A percentile compares a stretch with the other conserved stretches of the same genome.
Conservation (phyloP, 2,888 invertebrate species). For the Miltochrista miniata region DNA sequence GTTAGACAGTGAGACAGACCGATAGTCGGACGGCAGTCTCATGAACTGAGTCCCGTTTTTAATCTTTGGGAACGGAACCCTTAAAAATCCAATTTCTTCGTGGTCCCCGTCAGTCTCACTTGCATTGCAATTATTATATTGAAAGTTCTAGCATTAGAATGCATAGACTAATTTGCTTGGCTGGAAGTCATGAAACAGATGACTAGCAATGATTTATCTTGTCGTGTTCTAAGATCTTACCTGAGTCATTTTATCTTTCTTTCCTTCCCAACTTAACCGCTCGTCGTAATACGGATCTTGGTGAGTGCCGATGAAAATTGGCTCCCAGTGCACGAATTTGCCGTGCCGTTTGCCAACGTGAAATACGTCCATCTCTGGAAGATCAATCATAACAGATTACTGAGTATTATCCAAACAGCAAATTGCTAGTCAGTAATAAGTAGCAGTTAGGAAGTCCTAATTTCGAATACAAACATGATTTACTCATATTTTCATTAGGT, state of each 20-base stretch:
- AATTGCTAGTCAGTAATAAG: conserved; percentile 10
- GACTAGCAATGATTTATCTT: too few species aligned
- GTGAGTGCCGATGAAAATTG: conserved; percentile 96
- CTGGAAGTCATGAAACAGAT: too few species aligned
- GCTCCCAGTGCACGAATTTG: conserved; percentile 94
- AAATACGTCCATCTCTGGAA: conserved; percentile 88
- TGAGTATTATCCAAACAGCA: conserved; percentile 11
- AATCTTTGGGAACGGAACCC: too few species aligned
- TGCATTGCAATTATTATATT: too few species aligned
- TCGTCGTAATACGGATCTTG: conserved; percentile 95
- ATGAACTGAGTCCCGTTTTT: too few species aligned
- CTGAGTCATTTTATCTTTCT: conserved; percentile 98
- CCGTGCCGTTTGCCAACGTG: conserved; percentile 92
- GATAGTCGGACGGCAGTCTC: too few species aligned
- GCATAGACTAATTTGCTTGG: too few species aligned
- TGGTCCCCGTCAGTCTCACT: too few species aligned
- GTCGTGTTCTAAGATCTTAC: too few species aligned
- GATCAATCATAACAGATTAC: conserved; percentile 10
- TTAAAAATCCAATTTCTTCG: too few species aligned
- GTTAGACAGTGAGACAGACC: too few species aligned
- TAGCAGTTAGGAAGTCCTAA: conserved; percentile 4
- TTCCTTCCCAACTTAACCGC: conserved; percentile 96
- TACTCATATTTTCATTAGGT: conserved; percentile 23
- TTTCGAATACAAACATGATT: conserved; percentile 11
- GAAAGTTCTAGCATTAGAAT: too few species aligned